Conservation (phyloP, 2,888 invertebrate genomes). For the Calameuta filiformis region DNA sequence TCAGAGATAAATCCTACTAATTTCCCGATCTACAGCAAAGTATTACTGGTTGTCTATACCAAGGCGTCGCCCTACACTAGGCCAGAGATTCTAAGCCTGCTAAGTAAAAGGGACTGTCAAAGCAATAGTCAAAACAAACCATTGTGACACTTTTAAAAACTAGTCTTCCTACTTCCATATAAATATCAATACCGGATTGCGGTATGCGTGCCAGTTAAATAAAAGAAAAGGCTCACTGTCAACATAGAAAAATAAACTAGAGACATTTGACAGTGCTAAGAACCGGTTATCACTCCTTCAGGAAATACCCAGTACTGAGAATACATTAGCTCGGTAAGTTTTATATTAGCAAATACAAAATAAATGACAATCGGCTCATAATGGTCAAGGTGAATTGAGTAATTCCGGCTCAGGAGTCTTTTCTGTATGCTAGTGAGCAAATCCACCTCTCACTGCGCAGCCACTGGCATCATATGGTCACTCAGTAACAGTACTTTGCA, state of each 20-base stretch:
- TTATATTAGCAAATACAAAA: background rate
- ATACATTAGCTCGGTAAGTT: background rate
- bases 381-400: background rate
- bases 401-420: background rate
- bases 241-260: background rate
- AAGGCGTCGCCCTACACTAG: background rate
- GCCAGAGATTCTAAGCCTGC: background rate
- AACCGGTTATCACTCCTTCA: background rate
- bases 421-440: background rate
- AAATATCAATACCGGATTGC: background rate
- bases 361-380: background rate
- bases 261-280: background rate
- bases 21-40: background rate
- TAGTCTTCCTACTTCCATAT: background rate
- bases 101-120: background rate
- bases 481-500: constrained; percentile 42
- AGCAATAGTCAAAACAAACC: background rate
- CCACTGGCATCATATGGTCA: background rate
- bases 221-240: background rate
- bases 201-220: background rate
- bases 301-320: background rate
- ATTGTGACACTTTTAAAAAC: background rate
- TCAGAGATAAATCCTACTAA: background rate
- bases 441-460: background rate
- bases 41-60: background rate